phyloP scores from a whole-genome alignment of 2,888 invertebrate genomes.

The Hydrotaea cyrtoneurina region DNA sequence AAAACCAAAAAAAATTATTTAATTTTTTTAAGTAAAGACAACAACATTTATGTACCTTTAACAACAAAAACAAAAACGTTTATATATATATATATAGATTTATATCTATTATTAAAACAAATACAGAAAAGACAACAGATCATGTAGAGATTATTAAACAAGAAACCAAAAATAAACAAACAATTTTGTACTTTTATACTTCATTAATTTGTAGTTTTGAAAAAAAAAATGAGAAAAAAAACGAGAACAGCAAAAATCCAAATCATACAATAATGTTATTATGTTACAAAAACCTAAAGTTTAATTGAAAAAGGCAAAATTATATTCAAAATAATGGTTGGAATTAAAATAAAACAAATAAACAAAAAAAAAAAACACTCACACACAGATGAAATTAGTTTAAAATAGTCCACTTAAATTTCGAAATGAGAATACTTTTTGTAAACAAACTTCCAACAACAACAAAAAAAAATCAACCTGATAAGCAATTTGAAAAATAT shows the following conservation, averaged over 20 bases:
- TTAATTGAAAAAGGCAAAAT: constrained; percentile 29
- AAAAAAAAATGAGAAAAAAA: constrained; percentile 27
- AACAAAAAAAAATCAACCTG: constrained; percentile 53
- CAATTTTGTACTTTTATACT: constrained; percentile 65
- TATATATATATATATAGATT: constrained; percentile 58
- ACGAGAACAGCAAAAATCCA: constrained; percentile 13
- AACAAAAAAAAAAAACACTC: constrained; percentile 16
- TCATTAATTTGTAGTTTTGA: constrained; percentile 63
- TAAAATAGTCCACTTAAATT: constrained; percentile 52
- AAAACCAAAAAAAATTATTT: constrained; percentile 50
- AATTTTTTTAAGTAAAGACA: constrained; percentile 62
- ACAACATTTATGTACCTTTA: constrained; percentile 75
- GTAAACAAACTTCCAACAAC: constrained; percentile 63
- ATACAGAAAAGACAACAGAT: constrained; percentile 37
- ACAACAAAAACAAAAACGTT: constrained; percentile 57
- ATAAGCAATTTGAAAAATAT: constrained; percentile 63
- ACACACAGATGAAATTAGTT: constrained; percentile 34
- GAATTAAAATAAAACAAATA: constrained; percentile 47
- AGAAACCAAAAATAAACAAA: constrained; percentile 44
- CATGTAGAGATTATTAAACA: constrained; percentile 58
- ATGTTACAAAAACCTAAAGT: constrained; percentile 42
- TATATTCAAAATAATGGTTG: constrained; percentile 44
- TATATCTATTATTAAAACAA: constrained; percentile 48
- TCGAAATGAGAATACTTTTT: constrained; percentile 37
- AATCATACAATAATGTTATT: constrained; percentile 56